Base-by-base conservation (phyloP, 2,888 invertebrate genomes). In the Imbricaverruca yamaguchii region DNA sequence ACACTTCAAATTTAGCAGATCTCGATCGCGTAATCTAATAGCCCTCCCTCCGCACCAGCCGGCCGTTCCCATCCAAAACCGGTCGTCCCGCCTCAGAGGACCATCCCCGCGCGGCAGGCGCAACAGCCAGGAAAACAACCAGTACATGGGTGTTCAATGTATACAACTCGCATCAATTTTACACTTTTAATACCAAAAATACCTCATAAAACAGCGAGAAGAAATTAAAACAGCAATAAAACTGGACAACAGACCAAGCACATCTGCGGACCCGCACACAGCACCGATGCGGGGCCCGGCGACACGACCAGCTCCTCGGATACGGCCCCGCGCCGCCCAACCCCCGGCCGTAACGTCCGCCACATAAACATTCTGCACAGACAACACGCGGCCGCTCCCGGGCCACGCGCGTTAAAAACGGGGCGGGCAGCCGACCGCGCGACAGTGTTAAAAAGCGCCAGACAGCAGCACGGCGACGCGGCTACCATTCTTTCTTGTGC, bases 401-500 rank as follows among this genome's bases (percentile, higher is more conserved):
- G 63, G 55, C 53, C 74, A 74, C 21, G 15, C 15, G 0, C 23
- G 63, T 63, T 11, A 39, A 39, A 39, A 39, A 39, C 39, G 39
- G 39, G 39, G 39, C 1, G 39, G 39, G 39, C 25, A 13, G 21
- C 53, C 8, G 18, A 6, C 21, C 0, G 53, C 18, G 0, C 7
- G 53, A 18, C 10, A 9, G 21, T 15, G 21, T 53, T 74, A 74
- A 53, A 69, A 74, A 53, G 53, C 74, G 74, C 7, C 74, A 53
- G 1, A 18, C 55, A n/a, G 21, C 21, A 21, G 18, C 11, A 12
- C 67, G 23, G 12, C 23, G 67, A 3, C 23, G 61, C 53, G 39
- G 56, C 82, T 88, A 97, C 97, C 97, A 99, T 88, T 95, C 94
- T 90, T 99, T 99, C 90, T 99, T 99, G 89, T 98, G 97, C 87